Base-by-base conservation (phyloP, 2,888 invertebrate genomes). In the Trilocha varians region DNA sequence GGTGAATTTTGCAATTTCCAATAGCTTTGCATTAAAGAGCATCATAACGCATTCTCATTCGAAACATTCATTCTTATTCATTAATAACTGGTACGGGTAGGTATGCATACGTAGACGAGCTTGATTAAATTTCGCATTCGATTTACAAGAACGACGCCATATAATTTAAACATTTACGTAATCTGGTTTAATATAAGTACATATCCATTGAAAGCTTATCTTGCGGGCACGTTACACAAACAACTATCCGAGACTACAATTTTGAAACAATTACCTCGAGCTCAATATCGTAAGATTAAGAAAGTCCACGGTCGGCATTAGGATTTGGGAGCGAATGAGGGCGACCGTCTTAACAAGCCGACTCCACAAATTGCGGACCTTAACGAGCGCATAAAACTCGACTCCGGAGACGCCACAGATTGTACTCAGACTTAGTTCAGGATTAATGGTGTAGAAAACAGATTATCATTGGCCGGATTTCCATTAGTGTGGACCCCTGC, bases 371-470 rank as follows among this genome's bases (percentile, higher is more conserved):
- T 84, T 85, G 84, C 79, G 77, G 80, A 78, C 84, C 84, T 82
- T 85, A 85, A 85, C 83, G 84, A 82, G 69, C 70, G 69, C 83
- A 84, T 85, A 85, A 84, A 85, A 85, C 84, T 85, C 74, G 71
- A 75, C 79, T 70, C 60, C 70, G 66, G 69, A 79, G 78, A 78
- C 79, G 80, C 84, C 84, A 62, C 84, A 84, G 84, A 83, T 82
- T 80, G 80, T 74, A 65, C 83, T 78, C 70, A 83, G 84, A 78
- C 83, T 84, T 84, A 86, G 80, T 83, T 80, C 70, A 78, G 85
- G 86, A 87, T 87, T 86, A 87, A 87, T 87, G 87, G 84, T 84
- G 84, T 83, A 85, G 87, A 87, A 87, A 86, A 84, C 85, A 87
- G 86, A 87, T 87, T 86, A 87, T 87, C 86, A 87, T 86, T 85